Base-by-base conservation (phyloP, 2,888 invertebrate species). In the Andricus quercusramuli region DNA sequence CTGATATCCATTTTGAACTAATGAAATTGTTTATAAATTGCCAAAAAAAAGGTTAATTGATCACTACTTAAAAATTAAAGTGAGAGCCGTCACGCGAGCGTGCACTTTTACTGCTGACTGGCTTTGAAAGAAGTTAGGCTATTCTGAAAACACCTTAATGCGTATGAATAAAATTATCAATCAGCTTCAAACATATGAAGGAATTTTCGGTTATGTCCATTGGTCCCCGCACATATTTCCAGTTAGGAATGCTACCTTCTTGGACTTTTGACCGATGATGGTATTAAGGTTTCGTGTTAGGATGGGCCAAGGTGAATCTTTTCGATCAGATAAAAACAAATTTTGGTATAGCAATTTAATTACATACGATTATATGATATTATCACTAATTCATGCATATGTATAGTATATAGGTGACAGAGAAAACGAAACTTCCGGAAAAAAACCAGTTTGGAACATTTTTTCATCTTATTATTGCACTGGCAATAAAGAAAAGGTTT, bases 341-440 rank as follows among this genome's bases (percentile, higher is more conserved):
- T 0, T 94, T 90, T 1, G 95, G 88, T 0, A 92, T 56, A n/a
- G 8, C 9, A n/a, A 56, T 56, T 56, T 17, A 17, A 47, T n/a
- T n/a, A 9, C n/a, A 56, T n/a, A n/a, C 9, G 3, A n/a, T n/a
- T n/a, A n/a, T 1, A 47, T 4, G 4, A 47, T 47, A 47, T 47
- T 47, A 17, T 47, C 47, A 47, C 47, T 15, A 47, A 17, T 15
- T 47, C n/a, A n/a, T 56, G 44, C 44, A 44, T 44, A 44, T 44
- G 6, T 6, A 37, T 37, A 8, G 6, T 37, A 37, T 41, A 41
- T 41, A 41, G 41, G 41, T 41, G 41, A 11, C 41, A 13, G 1
- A 41, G 41, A 11, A 41, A 13, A 11, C 41, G 11, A 41, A 44
- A 1, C 4, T 44, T 44, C 44, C 44, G 15, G 13, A 44, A 3